These are phyloP conservation scores for Lamellibrachia columna DNA, from an alignment of 2,888 invertebrate genomes.

Conservation along the genomic window DNA sequence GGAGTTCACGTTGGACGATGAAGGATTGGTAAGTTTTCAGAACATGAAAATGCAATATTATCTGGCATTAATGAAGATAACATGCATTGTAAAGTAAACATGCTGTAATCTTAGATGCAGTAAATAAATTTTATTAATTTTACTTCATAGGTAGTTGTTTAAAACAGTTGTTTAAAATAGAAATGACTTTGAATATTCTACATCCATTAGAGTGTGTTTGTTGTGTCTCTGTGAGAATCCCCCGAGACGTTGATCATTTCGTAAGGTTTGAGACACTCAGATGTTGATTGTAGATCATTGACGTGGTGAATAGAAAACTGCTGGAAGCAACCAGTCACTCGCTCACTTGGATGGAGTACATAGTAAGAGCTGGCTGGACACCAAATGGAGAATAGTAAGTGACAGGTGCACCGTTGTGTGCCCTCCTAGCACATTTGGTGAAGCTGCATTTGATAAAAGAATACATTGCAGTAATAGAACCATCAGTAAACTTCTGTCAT, in stretches of 20 bases:
- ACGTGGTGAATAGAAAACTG: constrained; percentile 62
- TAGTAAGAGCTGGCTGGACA: constrained; percentile 95
- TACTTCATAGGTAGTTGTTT: background rate
- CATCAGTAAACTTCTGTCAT: too few species aligned
- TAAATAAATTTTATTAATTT: background rate
- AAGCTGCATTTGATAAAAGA: background rate
- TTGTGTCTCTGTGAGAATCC: too few species aligned
- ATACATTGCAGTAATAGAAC: too few species aligned
- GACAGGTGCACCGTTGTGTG: background rate
- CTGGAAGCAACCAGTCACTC: constrained; percentile 68
- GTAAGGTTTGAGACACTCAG: too few species aligned
- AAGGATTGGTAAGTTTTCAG: background rate
- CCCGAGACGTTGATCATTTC: too few species aligned
- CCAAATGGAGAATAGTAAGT: constrained; percentile 88
- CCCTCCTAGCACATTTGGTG: background rate
- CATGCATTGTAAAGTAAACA: background rate
- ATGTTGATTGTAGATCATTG: constrained; percentile 65
- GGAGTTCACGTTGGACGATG: constrained; percentile 6
- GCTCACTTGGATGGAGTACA: constrained; percentile 94
- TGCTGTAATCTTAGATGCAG: background rate
- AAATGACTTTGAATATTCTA: too few species aligned
- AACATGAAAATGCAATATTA: background rate
- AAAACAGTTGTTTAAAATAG: too few species aligned
- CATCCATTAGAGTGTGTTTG: too few species aligned
- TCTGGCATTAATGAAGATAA: constrained; percentile 14